Base-by-base conservation (phyloP, 2,113 vertebrate species). In the Mustela lutreola region DNA sequence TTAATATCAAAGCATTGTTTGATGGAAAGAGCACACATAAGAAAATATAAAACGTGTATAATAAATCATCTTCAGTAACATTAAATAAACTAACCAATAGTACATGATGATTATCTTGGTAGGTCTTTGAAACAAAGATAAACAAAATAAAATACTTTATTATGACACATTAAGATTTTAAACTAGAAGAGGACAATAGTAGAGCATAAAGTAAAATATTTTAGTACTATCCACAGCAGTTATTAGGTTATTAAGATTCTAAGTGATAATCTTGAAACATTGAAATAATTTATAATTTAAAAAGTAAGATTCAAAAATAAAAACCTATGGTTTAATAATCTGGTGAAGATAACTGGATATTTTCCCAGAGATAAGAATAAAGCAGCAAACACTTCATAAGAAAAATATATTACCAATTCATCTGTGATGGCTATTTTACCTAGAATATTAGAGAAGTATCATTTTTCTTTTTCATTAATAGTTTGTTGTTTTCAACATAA, bases 391-490 rank as follows among this genome's bases (percentile, higher is more conserved):
- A 71, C 14, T 97, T 98, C 97, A 97, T 97, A 95, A 95, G 65
- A 82, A 91, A 99, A 98, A 98, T 97, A 83, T 70, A 97, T 97
- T 97, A 98, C 90, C 75, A 90, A 87, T 95, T 98, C 93, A 95
- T 94, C 81, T 98, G 82, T 94, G 92, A 98, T 98, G 95, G 93
- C 83, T 98, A 92, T 96, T 97, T 97, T 65, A 95, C 89, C 45
- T 97, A 96, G 92, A 97, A 97, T 98, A 98, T 97, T 97, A 97
- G 79, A 97, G 88, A 63, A 97, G 71, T 71, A 53, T 50, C 83
- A 97, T 97, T 96, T 93, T 97, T 98, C 63, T 98, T 98, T 98
- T 96, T 97, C 96, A 97, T 94, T 98, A 97, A 98, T 95, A 97
- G 87, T 48, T 97, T 93, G 98, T 98, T 98, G 63, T 98, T 98